Conservation (phyloP, 2,113 vertebrate genomes). For the Hymenochirus boettgeri region DNA sequence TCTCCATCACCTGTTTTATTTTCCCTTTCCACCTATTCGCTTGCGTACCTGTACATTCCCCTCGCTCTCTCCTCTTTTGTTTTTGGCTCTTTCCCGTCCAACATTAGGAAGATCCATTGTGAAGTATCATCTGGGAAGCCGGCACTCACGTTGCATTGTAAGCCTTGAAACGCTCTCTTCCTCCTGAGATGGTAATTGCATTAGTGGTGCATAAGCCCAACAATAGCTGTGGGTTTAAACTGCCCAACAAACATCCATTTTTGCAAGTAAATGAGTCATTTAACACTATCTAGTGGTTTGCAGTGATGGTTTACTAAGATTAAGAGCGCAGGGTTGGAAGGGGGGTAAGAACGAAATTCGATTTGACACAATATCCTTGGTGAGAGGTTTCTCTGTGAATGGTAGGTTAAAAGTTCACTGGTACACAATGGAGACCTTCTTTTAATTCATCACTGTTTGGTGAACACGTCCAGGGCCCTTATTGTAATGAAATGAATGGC, state of each 20-base stretch:
- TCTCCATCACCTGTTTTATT: too few relatives aligned
- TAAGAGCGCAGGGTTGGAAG: background rate
- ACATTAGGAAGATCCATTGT: slow-evolving; percentile 11
- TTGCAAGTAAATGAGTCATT: slow-evolving; percentile 31
- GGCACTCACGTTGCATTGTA: background rate
- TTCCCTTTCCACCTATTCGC: too few relatives aligned
- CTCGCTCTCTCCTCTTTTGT: slow-evolving; percentile 44
- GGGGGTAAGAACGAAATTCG: slow-evolving; percentile 21
- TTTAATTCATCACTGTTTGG: slow-evolving; percentile 18
- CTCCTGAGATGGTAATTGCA: slow-evolving; percentile 52
- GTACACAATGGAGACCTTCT: slow-evolving; percentile 8
- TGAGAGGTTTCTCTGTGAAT: slow-evolving; percentile 1
- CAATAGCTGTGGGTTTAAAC: slow-evolving; percentile 38
- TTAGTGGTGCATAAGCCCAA: slow-evolving; percentile 49
- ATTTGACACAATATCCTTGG: slow-evolving; percentile 22
- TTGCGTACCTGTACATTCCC: slow-evolving; percentile 50
- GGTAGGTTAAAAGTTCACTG: slow-evolving; percentile 41
- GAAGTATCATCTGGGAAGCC: background rate
- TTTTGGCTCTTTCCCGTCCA: background rate
- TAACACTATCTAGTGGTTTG: slow-evolving; percentile 17
- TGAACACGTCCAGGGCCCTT: background rate
- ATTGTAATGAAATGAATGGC: background rate
- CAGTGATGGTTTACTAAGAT: slow-evolving; percentile 28
- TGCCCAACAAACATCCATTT: slow-evolving; percentile 33
- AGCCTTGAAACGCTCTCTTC: slow-evolving; percentile 53